phyloP scores from a whole-genome alignment of 2,797 vertebrate species.

The Oryzias dopingdopingensis region DNA sequence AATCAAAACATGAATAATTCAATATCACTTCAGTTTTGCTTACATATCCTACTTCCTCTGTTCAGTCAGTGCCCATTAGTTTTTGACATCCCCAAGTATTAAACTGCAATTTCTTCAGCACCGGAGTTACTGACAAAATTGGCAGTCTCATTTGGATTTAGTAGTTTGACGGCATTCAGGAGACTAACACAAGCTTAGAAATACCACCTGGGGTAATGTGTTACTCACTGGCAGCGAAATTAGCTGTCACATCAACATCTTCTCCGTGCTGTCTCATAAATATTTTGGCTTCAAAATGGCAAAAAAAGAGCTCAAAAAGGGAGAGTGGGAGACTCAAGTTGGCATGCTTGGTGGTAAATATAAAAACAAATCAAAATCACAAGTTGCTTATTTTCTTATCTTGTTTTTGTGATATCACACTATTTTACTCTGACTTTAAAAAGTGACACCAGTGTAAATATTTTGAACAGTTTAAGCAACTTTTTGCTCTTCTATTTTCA shows the following conservation, averaged over 20 bases:
- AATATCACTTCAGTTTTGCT: constrained; percentile 8
- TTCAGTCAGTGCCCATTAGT: constrained; percentile 16
- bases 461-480: too few relatives aligned
- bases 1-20: neutral
- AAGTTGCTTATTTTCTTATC: too few relatives aligned
- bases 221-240: constrained; percentile 37
- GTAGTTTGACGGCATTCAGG: constrained; percentile 2
- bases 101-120: constrained; percentile 2
- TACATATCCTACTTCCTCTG: neutral
- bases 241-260: constrained; percentile 30
- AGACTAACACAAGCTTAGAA: constrained; percentile 9
- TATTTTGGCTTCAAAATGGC: constrained; percentile 30
- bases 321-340: constrained; percentile 16
- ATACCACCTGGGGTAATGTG: constrained; percentile 23
- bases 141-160: constrained; percentile 12
- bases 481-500: constrained; percentile 4
- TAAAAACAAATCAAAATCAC: too few relatives aligned
- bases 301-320: constrained; percentile 28
- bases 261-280: constrained; percentile 33
- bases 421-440: constrained; percentile 16
- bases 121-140: constrained; percentile 16
- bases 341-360: neutral
- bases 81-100: neutral
- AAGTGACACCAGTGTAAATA: constrained; percentile 1
- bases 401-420: neutral